phyloP scores from a whole-genome alignment of 2,888 invertebrate genomes.

The Ecdyonurus torrentis region DNA sequence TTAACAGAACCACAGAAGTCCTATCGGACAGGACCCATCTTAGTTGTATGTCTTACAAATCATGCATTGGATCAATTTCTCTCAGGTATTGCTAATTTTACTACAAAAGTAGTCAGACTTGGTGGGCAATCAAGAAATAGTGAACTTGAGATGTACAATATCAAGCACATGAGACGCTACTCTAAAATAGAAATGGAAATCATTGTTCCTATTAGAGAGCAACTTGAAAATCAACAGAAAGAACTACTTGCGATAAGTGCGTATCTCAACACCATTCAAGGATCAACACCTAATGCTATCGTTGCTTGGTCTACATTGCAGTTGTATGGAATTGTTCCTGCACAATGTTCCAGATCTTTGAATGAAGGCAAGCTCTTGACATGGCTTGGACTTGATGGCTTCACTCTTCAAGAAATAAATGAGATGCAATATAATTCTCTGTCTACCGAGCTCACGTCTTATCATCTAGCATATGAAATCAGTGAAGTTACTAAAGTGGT shows the following conservation, averaged over 20 bases:
- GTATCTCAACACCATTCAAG: background rate
- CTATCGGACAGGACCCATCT: conserved; percentile 20
- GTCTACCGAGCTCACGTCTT: background rate
- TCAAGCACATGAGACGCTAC: background rate
- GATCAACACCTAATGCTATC: background rate
- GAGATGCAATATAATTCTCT: no score
- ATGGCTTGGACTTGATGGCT: background rate
- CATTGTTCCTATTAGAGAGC: background rate
- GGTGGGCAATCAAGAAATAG: conserved; percentile 10
- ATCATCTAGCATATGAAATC: background rate
- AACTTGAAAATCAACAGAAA: background rate
- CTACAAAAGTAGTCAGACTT: conserved; percentile 8
- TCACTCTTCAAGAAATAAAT: no score
- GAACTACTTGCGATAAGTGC: background rate
- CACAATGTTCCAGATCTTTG: background rate
- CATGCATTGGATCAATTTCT: conserved; percentile 31
- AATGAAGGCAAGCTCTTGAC: background rate
- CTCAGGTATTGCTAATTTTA: conserved; percentile 16
- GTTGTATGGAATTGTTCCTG: background rate
- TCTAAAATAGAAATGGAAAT: background rate
- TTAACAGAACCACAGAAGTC: conserved; percentile 19
- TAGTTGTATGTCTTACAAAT: conserved; percentile 30
- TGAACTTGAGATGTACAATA: conserved; percentile 1
- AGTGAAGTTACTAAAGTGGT: background rate
- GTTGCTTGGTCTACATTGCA: background rate